Conservation (phyloP, 2,797 vertebrate species). For the Spheniscus humboldti region DNA sequence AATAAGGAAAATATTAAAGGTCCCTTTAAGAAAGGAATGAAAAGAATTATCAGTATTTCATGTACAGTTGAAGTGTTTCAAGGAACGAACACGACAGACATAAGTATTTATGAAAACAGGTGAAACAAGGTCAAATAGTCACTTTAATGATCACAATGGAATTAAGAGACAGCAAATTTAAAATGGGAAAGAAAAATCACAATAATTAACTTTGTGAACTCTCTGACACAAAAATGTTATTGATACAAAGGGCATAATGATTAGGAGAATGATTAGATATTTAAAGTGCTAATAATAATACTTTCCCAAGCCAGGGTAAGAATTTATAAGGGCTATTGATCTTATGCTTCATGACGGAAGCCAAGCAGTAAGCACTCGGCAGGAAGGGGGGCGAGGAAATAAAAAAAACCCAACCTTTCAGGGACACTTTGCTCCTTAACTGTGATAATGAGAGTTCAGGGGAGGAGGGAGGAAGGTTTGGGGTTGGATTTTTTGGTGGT, state of each 20-base stretch:
- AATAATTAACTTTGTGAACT: not conserved
- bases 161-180: not conserved
- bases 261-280: not conserved
- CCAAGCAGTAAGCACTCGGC: not conserved
- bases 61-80: not conserved
- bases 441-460: not conserved
- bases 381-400: not conserved
- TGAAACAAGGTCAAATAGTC: slow-evolving; percentile 6
- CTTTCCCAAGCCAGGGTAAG: not conserved
- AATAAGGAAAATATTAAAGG: not conserved
- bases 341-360: not conserved
- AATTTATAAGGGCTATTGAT: not conserved
- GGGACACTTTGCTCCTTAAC: not conserved
- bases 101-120: not conserved
- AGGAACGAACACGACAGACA: not conserved
- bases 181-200: not conserved
- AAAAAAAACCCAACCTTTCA: not conserved
- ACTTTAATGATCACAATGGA: not conserved
- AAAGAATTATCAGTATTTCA: not conserved
- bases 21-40: slow-evolving; percentile 29
- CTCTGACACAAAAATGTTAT: not conserved
- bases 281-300: slow-evolving; percentile 1
- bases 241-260: not conserved
- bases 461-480: not conserved
- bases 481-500: not conserved